Base-by-base conservation (phyloP, 2,888 invertebrate species). In the Limnephilus rhombicus region DNA sequence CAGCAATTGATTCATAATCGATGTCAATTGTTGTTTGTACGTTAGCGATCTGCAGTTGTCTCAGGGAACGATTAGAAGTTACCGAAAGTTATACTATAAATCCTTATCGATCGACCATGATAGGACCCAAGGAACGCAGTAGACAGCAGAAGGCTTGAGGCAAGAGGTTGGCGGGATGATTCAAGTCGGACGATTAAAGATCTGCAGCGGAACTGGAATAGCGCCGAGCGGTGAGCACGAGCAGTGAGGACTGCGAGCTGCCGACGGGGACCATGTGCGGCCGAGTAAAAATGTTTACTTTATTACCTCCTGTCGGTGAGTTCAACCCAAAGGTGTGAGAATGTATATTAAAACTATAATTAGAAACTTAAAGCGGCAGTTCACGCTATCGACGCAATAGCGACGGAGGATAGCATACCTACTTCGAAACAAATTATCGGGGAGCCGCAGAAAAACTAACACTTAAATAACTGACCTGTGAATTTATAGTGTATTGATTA, bases 221-320 rank as follows among this genome's bases (percentile, higher is more conserved):
- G 34, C 91, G 85, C 41, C 89, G 90, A 93, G 92, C 85, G 13
- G n/a, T 24, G 53, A 13, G 53, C 53, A 37, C 37, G 37, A 37
- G 37, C 4, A 15, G 49, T 3, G 49, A 53, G 53, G 18, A 29
- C 29, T 81, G 81, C 9, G 41, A 81, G 81, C 29, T 13, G 31
- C 68, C 68, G 24, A 15, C 91, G 53, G 89, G 80, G 91, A 91
- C 92, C 93, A 93, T 90, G 92, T 93, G 93, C 92, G 89, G 29
- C 37, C 15, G 31, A 89, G 93, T 92, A 93, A 93, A 93, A 92
- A 93, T 93, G 91, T 93, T 93, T 93, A 93, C 92, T 92, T 93
- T 92, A 93, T 92, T 92, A 92, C 93, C 93, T 93, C 93, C 93
- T 91, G 92, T 93, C 93, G 93, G 93, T 93, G 90, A 91, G 91